Base-by-base conservation (phyloP, 2,113 vertebrate species). In the Rhegmatorhina hoffmannsi region DNA sequence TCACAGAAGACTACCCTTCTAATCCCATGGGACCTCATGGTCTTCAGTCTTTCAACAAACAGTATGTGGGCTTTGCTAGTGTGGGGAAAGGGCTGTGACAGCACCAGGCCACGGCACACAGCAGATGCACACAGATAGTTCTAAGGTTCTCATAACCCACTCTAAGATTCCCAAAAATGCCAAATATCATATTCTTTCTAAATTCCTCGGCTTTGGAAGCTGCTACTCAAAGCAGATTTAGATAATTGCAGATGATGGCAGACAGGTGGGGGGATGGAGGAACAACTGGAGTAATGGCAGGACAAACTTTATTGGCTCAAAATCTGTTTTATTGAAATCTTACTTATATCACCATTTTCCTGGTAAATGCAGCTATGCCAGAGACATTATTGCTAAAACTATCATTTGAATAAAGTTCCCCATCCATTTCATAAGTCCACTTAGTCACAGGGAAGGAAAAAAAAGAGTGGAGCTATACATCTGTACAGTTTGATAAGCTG, bases 91-190 rank as follows among this genome's bases (percentile, higher is more conserved):
- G 12, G 47, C 34, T 70, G 28, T 5, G 63, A 33, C 6, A 50
- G 64, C 2, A 7, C 11, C 29, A 2, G 1, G 28, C 10, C 68
- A 17, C 44, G 34, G 63, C 44, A 29, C 20, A 28, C 3, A 15
- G 29, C 0, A 0, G 14, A 17, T 15, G 12, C 47, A 43, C 38
- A 56, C 23, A 20, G 24, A 14, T 8, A 55, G 17, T 20, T 49
- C 56, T 28, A 38, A 55, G 6, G 18, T 14, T 74, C 47, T 66
- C 40, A 26, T 18, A 31, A 47, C 9, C 5, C 7, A 19, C 10
- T 28, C 56, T 12, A 36, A 62, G 46, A 59, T 25, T 25, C 19
- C 21, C 5, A 1, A 2, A 17, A 70, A 62, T 4, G 10, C 29
- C 25, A 18, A 73, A 13, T 14, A 60, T 6, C 0, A 20, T 24